Evolutionary conservation across 2,113 vertebrate species (phyloP).

Genomic region (Lepus americanus): DNA sequence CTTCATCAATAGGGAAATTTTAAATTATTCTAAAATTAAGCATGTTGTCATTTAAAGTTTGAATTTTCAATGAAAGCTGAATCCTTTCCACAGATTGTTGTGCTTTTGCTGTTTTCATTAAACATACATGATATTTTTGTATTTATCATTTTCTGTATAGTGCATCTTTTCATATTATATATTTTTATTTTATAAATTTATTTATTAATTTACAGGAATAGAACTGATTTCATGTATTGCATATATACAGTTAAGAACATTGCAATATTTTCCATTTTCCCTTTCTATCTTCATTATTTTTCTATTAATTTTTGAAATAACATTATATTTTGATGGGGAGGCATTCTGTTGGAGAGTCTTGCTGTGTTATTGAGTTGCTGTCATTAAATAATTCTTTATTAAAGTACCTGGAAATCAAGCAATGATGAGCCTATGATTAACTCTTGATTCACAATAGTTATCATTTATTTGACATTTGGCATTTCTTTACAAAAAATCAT

Average conservation of each 20-base stretch:
- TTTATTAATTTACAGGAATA: no score
- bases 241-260: no score
- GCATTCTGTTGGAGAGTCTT: not conserved
- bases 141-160: not conserved
- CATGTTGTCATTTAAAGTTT: not conserved
- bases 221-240: no score
- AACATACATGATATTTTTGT: not conserved
- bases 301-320: not conserved
- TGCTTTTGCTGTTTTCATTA: not conserved
- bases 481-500: not conserved
- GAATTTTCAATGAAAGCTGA: not conserved
- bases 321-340: not conserved
- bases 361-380: not conserved
- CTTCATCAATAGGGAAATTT: not conserved
- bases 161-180: not conserved
- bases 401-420: not conserved
- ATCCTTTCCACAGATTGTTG: not conserved
- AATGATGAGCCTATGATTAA: not conserved
- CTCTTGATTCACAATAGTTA: not conserved
- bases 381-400: not conserved
- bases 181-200: no score
- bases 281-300: no score
- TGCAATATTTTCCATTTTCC: no score
- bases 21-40: not conserved
- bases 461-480: not conserved